Conservation (phyloP, 2,888 invertebrate genomes). For the Tinea semifulvella region DNA sequence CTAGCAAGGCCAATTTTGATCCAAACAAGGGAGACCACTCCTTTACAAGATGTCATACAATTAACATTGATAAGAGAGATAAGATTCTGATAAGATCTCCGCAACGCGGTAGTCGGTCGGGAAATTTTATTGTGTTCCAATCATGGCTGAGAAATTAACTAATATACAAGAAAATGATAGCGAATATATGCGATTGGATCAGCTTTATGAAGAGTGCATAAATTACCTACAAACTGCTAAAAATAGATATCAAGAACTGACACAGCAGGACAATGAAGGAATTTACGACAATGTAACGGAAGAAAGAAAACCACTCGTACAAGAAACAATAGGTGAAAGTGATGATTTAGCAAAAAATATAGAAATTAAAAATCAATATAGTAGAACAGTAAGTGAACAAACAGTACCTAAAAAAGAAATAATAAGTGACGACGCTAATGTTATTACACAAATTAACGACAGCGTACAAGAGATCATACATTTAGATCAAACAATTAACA, state of each 20-base stretch:
- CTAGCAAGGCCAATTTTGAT: conserved; percentile 27
- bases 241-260: neutral
- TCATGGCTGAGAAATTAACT: neutral
- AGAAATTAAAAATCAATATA: neutral
- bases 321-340: neutral
- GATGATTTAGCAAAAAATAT: neutral
- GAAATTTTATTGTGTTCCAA: conserved; percentile 2
- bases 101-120: neutral
- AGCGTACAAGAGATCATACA: too few relatives aligned
- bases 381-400: neutral
- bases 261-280: neutral
- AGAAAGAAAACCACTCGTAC: neutral
- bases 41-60: conserved; percentile 25
- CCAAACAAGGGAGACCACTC: conserved; percentile 13
- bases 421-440: too few relatives aligned
- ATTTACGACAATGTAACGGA: neutral
- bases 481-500: too few relatives aligned
- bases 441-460: too few relatives aligned
- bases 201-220: conserved; percentile 51
- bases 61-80: conserved; percentile 31
- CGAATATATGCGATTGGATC: conserved; percentile 29
- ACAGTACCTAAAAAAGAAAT: neutral
- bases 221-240: conserved; percentile 33
- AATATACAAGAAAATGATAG: neutral
- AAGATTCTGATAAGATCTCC: conserved; percentile 10